Evolutionary conservation across 2,888 invertebrate genomes (phyloP).

Genomic region (Timema cristinae): DNA sequence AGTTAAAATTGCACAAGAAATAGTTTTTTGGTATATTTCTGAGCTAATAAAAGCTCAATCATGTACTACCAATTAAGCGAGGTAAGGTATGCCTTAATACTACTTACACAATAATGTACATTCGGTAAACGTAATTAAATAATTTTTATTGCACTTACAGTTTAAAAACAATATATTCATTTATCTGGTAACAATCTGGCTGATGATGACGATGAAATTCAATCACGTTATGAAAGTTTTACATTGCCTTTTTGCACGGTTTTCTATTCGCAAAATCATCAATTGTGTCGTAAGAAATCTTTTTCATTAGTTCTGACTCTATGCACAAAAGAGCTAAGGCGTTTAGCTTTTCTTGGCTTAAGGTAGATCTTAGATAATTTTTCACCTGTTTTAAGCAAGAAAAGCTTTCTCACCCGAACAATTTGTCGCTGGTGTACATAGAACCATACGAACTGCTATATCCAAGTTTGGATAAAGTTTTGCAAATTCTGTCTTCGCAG

Average conservation of each 20-base stretch:
- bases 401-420: too few species aligned
- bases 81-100: conserved; percentile 3
- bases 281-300: not conserved
- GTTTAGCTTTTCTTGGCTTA: too few species aligned
- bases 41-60: not conserved
- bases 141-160: not conserved
- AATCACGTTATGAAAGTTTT: not conserved
- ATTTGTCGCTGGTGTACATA: too few species aligned
- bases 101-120: not conserved
- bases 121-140: conserved; percentile 1
- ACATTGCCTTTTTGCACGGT: not conserved
- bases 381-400: not conserved
- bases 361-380: too few species aligned
- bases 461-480: conserved; percentile 5
- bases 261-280: conserved; percentile 5
- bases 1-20: too few species aligned
- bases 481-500: not conserved
- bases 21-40: not conserved
- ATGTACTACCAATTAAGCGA: not conserved
- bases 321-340: too few species aligned
- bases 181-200: not conserved
- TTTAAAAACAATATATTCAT: not conserved
- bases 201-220: not conserved
- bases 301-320: not conserved
- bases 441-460: too few species aligned